Evolutionary conservation across 2,797 vertebrate genomes (phyloP).

Genomic region (Trematomus bernacchii): DNA sequence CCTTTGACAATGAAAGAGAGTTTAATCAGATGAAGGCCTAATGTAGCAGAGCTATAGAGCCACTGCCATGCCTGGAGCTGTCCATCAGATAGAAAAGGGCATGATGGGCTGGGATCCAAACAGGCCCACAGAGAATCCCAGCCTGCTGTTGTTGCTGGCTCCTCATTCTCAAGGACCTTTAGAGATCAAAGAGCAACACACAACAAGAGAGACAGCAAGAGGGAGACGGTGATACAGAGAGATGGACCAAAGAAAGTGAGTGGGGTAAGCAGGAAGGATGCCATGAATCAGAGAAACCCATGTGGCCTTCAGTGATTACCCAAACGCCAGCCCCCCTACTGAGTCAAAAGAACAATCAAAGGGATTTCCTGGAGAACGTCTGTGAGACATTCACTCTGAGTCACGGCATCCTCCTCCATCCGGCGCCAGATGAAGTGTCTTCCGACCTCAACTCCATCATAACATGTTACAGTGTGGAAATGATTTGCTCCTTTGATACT

Average conservation of each 20-base stretch:
- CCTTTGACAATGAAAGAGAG: conserved; percentile 73
- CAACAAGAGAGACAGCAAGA: conserved; percentile 79
- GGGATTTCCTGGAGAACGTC: conserved; percentile 80
- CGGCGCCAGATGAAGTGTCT: conserved; percentile 74
- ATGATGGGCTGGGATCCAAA: conserved; percentile 85
- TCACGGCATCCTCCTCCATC: conserved; percentile 70
- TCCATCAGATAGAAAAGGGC: conserved; percentile 85
- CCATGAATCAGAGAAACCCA: conserved; percentile 81
- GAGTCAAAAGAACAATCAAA: conserved; percentile 80
- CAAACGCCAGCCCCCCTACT: conserved; percentile 76
- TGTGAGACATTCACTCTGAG: conserved; percentile 72
- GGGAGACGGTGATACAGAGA: conserved; percentile 65
- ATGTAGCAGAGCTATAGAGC: conserved; percentile 70
- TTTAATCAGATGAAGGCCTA: conserved; percentile 78
- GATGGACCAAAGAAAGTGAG: conserved; percentile 73
- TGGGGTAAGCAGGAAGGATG: conserved; percentile 75
- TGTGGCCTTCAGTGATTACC: conserved; percentile 83
- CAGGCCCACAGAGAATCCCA: conserved; percentile 82
- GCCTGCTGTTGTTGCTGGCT: conserved; percentile 84
- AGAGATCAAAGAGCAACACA: conserved; percentile 87
- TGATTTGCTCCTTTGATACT: conserved; percentile 78
- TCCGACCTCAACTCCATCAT: conserved; percentile 70
- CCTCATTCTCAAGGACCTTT: conserved; percentile 89
- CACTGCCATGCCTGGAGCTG: conserved; percentile 81
- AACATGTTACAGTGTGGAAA: conserved; percentile 77